Base-by-base conservation (phyloP, 2,888 invertebrate genomes). In the Idaea straminata region DNA sequence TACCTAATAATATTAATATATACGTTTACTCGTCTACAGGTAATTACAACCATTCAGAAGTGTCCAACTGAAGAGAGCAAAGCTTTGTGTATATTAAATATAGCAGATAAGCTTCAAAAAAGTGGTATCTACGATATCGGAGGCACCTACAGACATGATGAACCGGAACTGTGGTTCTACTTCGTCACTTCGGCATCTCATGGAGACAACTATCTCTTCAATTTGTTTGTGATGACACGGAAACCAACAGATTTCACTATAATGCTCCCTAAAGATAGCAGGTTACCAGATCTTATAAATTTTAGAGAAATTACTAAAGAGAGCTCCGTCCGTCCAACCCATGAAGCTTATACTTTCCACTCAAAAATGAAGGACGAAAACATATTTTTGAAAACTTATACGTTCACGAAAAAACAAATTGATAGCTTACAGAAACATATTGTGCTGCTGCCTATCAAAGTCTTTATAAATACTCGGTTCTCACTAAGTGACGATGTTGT, bases 111-210 rank as follows among this genome's bases (percentile, higher is more conserved):
- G 74, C 64, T 88, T n/a, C 76, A 73, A 65, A 62, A 69, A 2
- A 72, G 64, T 15, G 76, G 74, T 10, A 79, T 80, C 38, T 88
- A 83, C 72, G 85, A 89, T 61, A 88, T 92, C 38, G 92, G 92
- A 38, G 92, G 91, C 35, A 86, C 87, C 38, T 87, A 86, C 64
- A 73, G 74, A 1, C 75, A 75, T 1, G 66, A 73, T 0, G 76
- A 78, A 5, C 74, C 89, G 10, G 89, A 91, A 4, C 74, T 89
- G 15, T 91, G 90, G 90, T 92, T 92, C 69, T 88, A 83, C 64
- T 86, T 72, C 35, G 80, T 83, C 57, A 84, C 86, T 3, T 81
- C 86, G 4, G 58, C 74, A 5, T 84, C 83, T 62, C 85, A 85
- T 5, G 84, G 83, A 7, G 66, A 77, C 57, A 86, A 82, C 64